Evolutionary conservation across 2,888 invertebrate species (phyloP).

Genomic region (Scaptomyza tumidula): DNA sequence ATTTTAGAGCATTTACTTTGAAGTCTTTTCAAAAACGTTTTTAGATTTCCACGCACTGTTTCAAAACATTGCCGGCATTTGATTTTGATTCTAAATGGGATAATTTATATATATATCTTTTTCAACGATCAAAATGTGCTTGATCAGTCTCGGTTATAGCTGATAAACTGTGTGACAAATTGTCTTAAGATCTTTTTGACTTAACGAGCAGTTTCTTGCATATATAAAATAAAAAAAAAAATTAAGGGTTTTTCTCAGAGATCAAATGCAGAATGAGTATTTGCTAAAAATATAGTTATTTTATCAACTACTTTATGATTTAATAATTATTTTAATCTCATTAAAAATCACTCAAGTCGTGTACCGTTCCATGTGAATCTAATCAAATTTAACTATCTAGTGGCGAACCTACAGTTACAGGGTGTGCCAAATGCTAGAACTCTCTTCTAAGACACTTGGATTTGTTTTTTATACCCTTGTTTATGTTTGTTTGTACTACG

Average conservation of each 20-base stretch:
- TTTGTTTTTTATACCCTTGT: slow-evolving; percentile 25
- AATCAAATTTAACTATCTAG: too few species aligned
- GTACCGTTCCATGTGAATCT: too few species aligned
- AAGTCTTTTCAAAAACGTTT: slow-evolving; percentile 49
- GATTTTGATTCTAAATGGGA: slow-evolving; percentile 14
- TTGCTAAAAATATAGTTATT: too few species aligned
- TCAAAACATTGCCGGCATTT: background rate
- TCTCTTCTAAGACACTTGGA: background rate
- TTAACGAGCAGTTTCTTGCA: too few species aligned
- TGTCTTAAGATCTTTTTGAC: slow-evolving; percentile 13
- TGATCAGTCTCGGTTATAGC: background rate
- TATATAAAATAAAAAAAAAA: too few species aligned
- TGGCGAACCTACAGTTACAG: background rate
- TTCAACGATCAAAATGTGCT: slow-evolving; percentile 12
- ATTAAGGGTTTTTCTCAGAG: too few species aligned
- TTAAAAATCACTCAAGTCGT: too few species aligned
- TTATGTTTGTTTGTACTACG: slow-evolving; percentile 30
- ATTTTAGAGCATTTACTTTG: slow-evolving; percentile 71
- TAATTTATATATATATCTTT: background rate
- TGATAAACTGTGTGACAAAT: slow-evolving; percentile 27
- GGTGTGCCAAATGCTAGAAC: background rate
- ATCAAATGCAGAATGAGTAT: too few species aligned
- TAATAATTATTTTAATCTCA: too few species aligned
- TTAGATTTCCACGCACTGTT: slow-evolving; percentile 23
- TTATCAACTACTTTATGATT: too few species aligned